phyloP scores from a whole-genome alignment of 2,888 invertebrate genomes.

The Tetragonula carbonaria region DNA sequence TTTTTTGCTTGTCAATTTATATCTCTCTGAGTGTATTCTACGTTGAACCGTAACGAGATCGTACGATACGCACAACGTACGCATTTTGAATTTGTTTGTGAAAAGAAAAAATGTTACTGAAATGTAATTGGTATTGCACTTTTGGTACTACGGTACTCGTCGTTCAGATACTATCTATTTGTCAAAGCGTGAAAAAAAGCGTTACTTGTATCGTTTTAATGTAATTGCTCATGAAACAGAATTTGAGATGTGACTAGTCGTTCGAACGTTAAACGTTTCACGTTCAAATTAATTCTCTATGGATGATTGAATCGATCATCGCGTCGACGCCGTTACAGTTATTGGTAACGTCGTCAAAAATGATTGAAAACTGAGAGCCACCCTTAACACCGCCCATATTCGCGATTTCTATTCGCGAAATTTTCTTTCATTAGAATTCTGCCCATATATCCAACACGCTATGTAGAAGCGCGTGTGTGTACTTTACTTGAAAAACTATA shows the following conservation, averaged over 20 bases:
- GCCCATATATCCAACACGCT: conserved; percentile 11
- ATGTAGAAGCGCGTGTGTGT: conserved; percentile 1
- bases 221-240: not conserved
- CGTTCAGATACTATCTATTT: not conserved
- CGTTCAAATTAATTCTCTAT: not conserved
- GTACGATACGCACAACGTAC: not conserved
- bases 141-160: not conserved
- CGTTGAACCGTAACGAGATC: not conserved
- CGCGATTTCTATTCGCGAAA: conserved; percentile 7
- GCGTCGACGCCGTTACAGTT: not conserved
- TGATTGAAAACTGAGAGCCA: conserved; percentile 6
- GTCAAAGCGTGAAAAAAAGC: not conserved
- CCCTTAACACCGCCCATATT: conserved; percentile 1
- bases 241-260: not conserved
- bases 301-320: not conserved
- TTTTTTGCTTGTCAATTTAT: not conserved
- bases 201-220: not conserved
- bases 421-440: conserved; percentile 40
- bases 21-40: not conserved
- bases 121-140: not conserved
- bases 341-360: not conserved
- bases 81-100: not conserved
- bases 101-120: not conserved
- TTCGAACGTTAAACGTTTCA: not conserved
- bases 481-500: not conserved